These are phyloP conservation scores for Acanthisitta chloris DNA, from an alignment of 2,113 vertebrate species.

Conservation along the genomic window DNA sequence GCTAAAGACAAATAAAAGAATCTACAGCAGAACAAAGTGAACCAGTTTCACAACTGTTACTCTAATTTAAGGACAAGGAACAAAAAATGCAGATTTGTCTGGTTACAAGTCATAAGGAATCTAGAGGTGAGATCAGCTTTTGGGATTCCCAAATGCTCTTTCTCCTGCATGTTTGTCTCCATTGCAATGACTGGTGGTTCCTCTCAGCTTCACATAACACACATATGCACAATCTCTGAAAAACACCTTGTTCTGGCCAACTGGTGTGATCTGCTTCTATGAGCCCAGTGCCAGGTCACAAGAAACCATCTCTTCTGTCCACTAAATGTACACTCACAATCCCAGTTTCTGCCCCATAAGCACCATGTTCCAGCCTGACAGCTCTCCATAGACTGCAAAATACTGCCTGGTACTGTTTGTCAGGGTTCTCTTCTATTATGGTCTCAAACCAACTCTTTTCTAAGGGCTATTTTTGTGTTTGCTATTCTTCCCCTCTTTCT, in stretches of 20 bases:
- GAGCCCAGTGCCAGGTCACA: neutral
- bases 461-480: neutral
- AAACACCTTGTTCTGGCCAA: neutral
- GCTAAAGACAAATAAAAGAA: neutral
- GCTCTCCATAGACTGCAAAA: neutral
- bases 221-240: neutral
- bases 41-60: accelerated
- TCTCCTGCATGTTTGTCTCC: neutral
- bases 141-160: neutral
- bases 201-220: neutral
- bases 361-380: neutral
- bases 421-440: neutral
- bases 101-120: neutral
- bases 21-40: neutral
- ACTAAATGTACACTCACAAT: neutral
- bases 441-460: neutral
- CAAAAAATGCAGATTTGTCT: neutral
- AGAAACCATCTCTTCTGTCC: neutral
- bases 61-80: neutral
- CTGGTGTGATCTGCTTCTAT: neutral
- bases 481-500: neutral
- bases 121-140: neutral
- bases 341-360: neutral
- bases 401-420: neutral
- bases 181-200: neutral